phyloP scores from a whole-genome alignment of 2,888 invertebrate species.

The Nymphalis c-album region DNA sequence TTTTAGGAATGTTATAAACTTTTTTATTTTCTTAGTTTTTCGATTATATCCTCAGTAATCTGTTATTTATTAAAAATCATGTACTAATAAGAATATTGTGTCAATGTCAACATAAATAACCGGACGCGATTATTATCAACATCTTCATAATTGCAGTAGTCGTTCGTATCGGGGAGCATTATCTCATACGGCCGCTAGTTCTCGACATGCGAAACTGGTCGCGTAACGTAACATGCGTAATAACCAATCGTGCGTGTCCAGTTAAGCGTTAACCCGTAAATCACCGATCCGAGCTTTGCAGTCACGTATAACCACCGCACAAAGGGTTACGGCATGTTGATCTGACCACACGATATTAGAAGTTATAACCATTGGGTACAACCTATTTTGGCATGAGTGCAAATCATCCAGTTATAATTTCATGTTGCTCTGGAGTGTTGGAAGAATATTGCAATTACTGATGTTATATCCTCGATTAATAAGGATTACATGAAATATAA shows the following conservation, averaged over 20 bases:
- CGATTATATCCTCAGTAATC: background rate
- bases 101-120: constrained; percentile 3
- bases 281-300: constrained; percentile 30
- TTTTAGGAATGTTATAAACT: background rate
- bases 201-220: constrained; percentile 48
- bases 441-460: constrained; percentile 25
- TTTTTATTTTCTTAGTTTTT: background rate
- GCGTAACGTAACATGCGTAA: constrained; percentile 54
- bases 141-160: constrained; percentile 42
- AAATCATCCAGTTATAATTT: constrained; percentile 1
- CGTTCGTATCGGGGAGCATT: constrained; percentile 23
- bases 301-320: constrained; percentile 33
- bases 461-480: constrained; percentile 25
- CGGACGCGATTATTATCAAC: constrained; percentile 33
- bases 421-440: background rate
- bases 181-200: constrained; percentile 34
- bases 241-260: constrained; percentile 60
- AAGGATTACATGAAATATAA: constrained; percentile 9
- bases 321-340: constrained; percentile 18
- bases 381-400: constrained; percentile 13
- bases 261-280: constrained; percentile 41
- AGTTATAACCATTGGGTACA: constrained; percentile 13
- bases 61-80: background rate
- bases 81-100: background rate
- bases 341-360: constrained; percentile 14